A percentile compares a stretch with the other conserved stretches of the same genome.
Conservation (phyloP, 2,797 vertebrate genomes). For the Momotus momota region DNA sequence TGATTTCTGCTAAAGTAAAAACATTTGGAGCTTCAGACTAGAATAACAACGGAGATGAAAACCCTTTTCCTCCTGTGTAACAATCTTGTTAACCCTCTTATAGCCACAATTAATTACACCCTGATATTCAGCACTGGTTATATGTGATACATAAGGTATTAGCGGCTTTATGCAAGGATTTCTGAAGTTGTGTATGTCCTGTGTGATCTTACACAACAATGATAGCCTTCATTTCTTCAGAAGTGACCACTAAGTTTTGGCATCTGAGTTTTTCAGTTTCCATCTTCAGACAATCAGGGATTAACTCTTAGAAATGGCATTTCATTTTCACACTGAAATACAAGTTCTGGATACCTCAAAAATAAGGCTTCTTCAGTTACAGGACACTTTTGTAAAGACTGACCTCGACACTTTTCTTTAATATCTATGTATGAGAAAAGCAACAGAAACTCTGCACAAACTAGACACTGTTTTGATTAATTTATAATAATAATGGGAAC, state of each 20-base stretch:
- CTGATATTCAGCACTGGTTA: not conserved
- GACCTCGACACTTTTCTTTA: not conserved
- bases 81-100: constrained; percentile 15
- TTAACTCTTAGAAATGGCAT: not conserved
- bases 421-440: not conserved
- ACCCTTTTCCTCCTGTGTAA: not conserved
- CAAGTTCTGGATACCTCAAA: not conserved
- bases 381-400: not conserved
- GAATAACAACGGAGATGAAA: constrained; percentile 18
- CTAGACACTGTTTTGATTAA: not conserved
- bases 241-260: not conserved
- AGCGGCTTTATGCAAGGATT: not conserved
- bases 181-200: rapidly evolving
- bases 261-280: not conserved
- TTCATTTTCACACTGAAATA: not conserved
- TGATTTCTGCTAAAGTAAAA: constrained; percentile 65
- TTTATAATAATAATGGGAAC: not conserved
- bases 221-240: not conserved
- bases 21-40: constrained; percentile 15
- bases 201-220: not conserved
- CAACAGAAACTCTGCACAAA: not conserved
- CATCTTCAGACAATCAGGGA: not conserved
- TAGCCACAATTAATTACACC: not conserved
- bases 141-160: not conserved
- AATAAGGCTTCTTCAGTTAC: not conserved